phyloP scores from a whole-genome alignment of 2,888 invertebrate species.

The Stegana nigrithorax region DNA sequence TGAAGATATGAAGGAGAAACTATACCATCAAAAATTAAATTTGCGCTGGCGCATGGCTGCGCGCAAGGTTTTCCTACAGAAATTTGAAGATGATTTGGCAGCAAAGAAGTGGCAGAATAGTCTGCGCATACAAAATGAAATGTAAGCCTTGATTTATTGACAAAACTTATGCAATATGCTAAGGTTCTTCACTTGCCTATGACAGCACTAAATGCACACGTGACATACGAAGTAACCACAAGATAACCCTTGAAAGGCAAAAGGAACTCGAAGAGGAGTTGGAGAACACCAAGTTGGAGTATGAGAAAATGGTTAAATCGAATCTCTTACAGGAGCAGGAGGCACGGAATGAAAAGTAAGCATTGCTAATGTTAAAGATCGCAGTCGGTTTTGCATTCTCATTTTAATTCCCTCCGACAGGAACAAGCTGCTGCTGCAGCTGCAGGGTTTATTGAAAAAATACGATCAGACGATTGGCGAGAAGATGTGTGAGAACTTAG shows the following conservation, averaged over 20 bases:
- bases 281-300: conserved; percentile 33
- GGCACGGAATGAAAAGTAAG: conserved; percentile 60
- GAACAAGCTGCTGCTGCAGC: conserved; percentile 57
- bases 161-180: too few species aligned
- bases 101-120: conserved; percentile 45
- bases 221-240: conserved; percentile 39
- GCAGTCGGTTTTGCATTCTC: not conserved
- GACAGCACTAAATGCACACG: conserved; percentile 48
- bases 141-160: not conserved
- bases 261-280: conserved; percentile 47
- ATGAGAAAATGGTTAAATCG: conserved; percentile 38
- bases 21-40: conserved; percentile 6
- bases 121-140: conserved; percentile 45
- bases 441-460: conserved; percentile 57
- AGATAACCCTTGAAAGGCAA: conserved; percentile 44
- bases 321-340: conserved; percentile 49
- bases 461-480: conserved; percentile 63
- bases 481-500: conserved; percentile 52
- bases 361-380: not conserved
- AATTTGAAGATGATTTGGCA: conserved; percentile 42
- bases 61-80: conserved; percentile 36
- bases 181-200: too few species aligned
- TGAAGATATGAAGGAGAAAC: conserved; percentile 21
- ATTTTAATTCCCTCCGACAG: conserved; percentile 34
- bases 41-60: conserved; percentile 40